Base-by-base conservation (phyloP, 2,888 invertebrate species). In the Luperina testacea region DNA sequence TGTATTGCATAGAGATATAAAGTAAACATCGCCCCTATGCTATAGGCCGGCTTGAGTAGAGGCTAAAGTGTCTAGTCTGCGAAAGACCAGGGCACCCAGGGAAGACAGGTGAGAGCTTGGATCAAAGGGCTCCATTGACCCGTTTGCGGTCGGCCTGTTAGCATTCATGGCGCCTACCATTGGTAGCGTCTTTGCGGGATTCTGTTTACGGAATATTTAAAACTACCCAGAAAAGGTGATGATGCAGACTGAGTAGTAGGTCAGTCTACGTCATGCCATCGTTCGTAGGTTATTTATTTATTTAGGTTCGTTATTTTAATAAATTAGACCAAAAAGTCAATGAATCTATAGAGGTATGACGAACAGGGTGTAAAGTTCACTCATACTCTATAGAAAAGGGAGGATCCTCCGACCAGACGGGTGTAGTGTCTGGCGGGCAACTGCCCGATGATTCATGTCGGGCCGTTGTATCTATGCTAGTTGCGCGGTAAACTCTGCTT, bases 121-220 rank as follows among this genome's bases (percentile, higher is more conserved):
- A 95, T 96, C 96, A 96, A 96, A 96, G 95, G 92, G 94, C 93
- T 92, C 92, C 94, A 95, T 96, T 96, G 96, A 96, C 95, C 96
- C 93, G 92, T 91, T 95, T 95, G 93, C 91, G 91, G 92, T 87
- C 81, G 90, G 89, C 84, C 88, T 91, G 92, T 92, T 94, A 91
- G 91, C 91, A 90, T 93, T 93, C 87, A 87, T 85, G 83, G 86
- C 88, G 75, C 83, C 87, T 94, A 93, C 94, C 83, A 92, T 64
- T 65, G 84, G 89, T 85, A 78, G 57, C 27, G 15, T 24, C 9
- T 73, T 81, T 45, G 38, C 1, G 27, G 51, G 42, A 53, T 78
- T 51, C 53, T 53, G n/a, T 38, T 57, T 9, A 38, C 9, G 64
- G 24, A 24, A 64, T 64, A 64, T 64, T 5, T 64, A 6, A 38